Conservation (phyloP, 2,888 invertebrate genomes). For the Dolomedes plantarius region DNA sequence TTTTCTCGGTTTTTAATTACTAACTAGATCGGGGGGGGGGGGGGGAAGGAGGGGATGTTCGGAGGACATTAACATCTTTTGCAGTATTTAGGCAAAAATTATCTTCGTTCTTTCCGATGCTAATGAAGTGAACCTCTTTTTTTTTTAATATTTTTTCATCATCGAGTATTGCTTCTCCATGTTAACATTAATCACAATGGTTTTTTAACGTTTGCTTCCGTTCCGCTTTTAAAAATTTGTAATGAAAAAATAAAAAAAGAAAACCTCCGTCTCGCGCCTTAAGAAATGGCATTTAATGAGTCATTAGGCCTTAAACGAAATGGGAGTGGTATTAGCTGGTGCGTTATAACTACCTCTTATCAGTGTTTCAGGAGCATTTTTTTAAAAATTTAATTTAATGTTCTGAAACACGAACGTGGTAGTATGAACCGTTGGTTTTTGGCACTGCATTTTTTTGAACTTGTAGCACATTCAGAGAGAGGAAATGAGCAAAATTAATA, state of each 20-base stretch:
- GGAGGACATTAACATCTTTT: constrained; percentile 62
- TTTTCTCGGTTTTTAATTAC: constrained; percentile 67
- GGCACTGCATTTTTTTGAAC: not conserved
- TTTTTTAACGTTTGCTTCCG: constrained; percentile 28
- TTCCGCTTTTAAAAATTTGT: constrained; percentile 6
- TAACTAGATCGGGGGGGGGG: not conserved
- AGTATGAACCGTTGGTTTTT: not conserved
- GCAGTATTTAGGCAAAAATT: constrained; percentile 62
- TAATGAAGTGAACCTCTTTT: constrained; percentile 57
- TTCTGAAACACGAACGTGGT: constrained; percentile 28
- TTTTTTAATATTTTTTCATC: constrained; percentile 36
- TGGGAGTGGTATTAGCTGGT: constrained; percentile 36
- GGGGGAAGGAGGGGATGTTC: not conserved
- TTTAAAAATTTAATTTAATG: constrained; percentile 44
- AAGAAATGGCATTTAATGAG: constrained; percentile 34
- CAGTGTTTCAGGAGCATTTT: constrained; percentile 29
- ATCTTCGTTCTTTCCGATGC: constrained; percentile 41
- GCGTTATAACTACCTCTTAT: constrained; percentile 38
- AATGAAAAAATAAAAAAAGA: constrained; percentile 26
- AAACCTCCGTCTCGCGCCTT: constrained; percentile 6
- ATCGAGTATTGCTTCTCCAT: constrained; percentile 27
- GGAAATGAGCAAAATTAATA: not conserved
- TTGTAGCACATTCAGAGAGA: not conserved
- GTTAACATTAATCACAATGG: constrained; percentile 52
- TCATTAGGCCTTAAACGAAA: constrained; percentile 50